A percentile compares a stretch with the other conserved stretches of the same genome.
Conservation (phyloP, 1,140 invertebrate genomes). For the Drosophila novamexicana region DNA sequence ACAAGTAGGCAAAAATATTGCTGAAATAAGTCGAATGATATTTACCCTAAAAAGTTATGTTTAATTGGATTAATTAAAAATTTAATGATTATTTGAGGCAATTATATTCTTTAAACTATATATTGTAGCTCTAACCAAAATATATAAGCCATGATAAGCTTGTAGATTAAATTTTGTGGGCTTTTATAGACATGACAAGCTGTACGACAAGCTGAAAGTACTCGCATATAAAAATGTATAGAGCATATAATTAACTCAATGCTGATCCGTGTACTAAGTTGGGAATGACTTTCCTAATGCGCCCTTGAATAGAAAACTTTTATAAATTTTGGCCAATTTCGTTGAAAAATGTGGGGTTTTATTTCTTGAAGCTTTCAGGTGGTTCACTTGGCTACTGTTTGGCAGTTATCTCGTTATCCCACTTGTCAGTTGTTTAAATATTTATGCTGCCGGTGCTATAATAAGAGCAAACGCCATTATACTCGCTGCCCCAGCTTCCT, state of each 20-base stretch:
- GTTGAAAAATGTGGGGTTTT: conserved; percentile 29
- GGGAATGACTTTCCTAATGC: conserved; percentile 17
- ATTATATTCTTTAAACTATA: no score
- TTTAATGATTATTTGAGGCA: no score
- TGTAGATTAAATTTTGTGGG: no score
- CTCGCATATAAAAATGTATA: background rate
- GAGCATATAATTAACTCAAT: conserved; percentile 6
- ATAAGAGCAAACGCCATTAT: conserved; percentile 80
- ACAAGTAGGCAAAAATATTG: background rate
- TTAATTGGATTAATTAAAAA: no score
- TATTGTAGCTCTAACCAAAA: no score
- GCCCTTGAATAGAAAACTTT: conserved; percentile 17
- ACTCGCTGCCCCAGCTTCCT: conserved; percentile 27
- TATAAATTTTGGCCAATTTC: conserved; percentile 53
- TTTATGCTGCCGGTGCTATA: conserved; percentile 74
- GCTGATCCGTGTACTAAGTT: background rate
- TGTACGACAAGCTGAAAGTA: no score
- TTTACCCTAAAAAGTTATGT: background rate
- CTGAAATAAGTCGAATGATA: background rate
- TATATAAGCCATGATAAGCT: no score
- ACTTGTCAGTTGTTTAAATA: conserved; percentile 80
- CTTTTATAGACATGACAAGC: background rate
- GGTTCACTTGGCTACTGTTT: conserved; percentile 23
- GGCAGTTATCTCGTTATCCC: conserved; percentile 72
- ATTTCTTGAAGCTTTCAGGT: conserved; percentile 3